Conservation (phyloP, 2,888 invertebrate species). For the Leptopilina myrica region DNA sequence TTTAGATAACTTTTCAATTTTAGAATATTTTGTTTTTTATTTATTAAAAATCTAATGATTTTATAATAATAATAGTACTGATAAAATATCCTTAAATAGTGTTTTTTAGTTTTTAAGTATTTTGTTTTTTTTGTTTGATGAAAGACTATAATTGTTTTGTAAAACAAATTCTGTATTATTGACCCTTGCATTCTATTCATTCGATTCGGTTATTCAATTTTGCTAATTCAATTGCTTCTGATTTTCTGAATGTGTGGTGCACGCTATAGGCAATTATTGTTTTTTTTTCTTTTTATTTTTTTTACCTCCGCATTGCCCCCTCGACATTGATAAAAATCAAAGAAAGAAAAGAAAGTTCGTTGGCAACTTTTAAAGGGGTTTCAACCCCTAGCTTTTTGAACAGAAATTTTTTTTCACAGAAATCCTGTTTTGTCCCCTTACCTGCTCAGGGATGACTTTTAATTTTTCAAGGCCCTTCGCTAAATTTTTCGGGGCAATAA, state of each 20-base stretch:
- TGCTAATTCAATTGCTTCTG: neutral
- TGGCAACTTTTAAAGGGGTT: slow-evolving; percentile 23
- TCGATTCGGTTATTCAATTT: neutral
- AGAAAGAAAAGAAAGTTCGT: slow-evolving; percentile 28
- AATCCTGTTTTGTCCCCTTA: slow-evolving; percentile 18
- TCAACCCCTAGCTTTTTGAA: neutral
- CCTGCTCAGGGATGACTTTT: slow-evolving; percentile 11
- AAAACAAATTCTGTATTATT: slow-evolving; percentile 5
- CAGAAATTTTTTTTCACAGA: neutral
- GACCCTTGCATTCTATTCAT: neutral
- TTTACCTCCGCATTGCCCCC: slow-evolving; percentile 6
- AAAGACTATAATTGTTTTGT: neutral
- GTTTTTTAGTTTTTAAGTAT: neutral
- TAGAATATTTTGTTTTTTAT: too few relatives aligned
- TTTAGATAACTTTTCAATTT: too few relatives aligned
- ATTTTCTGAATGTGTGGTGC: slow-evolving; percentile 2
- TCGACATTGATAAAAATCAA: slow-evolving; percentile 23
- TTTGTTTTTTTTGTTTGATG: too few relatives aligned
- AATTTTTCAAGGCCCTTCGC: neutral
- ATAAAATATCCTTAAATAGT: neutral
- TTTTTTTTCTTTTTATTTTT: neutral
- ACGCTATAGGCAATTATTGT: slow-evolving; percentile 17
- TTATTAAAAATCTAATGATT: too few relatives aligned
- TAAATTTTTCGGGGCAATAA: neutral
- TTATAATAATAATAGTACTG: neutral